Base-by-base conservation (phyloP, 2,888 invertebrate species). In the Scrobipalpa costella region DNA sequence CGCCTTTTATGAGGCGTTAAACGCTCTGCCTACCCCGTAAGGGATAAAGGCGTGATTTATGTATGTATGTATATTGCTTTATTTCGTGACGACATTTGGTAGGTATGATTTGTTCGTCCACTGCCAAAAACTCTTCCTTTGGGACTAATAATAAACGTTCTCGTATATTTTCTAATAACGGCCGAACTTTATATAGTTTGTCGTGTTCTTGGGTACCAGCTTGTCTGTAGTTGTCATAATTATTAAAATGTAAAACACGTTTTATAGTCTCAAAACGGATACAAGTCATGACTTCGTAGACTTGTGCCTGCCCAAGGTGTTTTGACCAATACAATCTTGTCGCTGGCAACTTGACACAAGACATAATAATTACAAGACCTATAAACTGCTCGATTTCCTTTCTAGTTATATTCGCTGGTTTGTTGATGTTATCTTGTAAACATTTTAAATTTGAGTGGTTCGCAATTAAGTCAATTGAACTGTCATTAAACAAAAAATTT, bases 11-110 rank as follows among this genome's bases (percentile, higher is more conserved):
- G n/a, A n/a, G n/a, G n/a, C n/a, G n/a, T n/a, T n/a, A n/a, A n/a
- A n/a, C n/a, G n/a, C n/a, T n/a, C n/a, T n/a, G n/a, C n/a, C n/a
- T n/a, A n/a, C n/a, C n/a, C n/a, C n/a, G n/a, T n/a, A n/a, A n/a
- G n/a, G n/a, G n/a, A n/a, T n/a, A n/a, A n/a, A n/a, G n/a, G n/a
- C n/a, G n/a, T n/a, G n/a, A n/a, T 21, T 57, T 6, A 8, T 57
- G 34, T 19, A n/a, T n/a, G n/a, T n/a, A n/a, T n/a, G n/a, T n/a
- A n/a, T n/a, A n/a, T n/a, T n/a, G n/a, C n/a, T n/a, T n/a, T n/a
- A n/a, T n/a, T n/a, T n/a, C n/a, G n/a, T n/a, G n/a, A n/a, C 57
- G 27, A 27, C 27, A 3, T 68, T 81, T 40, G 2, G 40, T 40
- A 6, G 40, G 40, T 2, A 40, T 40, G 6, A 40, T 34, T 34